Percentiles rank a stretch among this genome's conserved stretches.
Evolutionary conservation across 2,113 vertebrate species (phyloP).

Genomic region (Gasterosteus aculeatus): DNA sequence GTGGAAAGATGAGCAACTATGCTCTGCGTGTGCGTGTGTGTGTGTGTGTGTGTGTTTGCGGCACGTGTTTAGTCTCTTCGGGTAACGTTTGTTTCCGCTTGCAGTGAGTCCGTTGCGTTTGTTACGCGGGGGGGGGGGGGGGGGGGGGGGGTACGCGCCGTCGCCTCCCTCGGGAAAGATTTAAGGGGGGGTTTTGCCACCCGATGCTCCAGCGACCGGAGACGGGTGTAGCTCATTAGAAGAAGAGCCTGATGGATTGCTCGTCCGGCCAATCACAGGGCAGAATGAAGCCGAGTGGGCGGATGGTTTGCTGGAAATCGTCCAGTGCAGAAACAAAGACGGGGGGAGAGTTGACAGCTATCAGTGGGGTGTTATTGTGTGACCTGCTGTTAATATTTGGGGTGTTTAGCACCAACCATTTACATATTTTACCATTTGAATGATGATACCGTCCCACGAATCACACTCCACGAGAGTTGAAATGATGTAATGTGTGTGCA

Average conservation of each 20-base stretch:
- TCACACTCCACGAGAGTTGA: not conserved
- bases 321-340: constrained; percentile 65
- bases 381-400: constrained; percentile 17
- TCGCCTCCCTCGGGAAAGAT: constrained; percentile 21
- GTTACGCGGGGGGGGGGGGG: not conserved
- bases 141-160: not conserved
- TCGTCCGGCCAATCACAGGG: constrained; percentile 66
- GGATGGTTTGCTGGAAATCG: constrained; percentile 23
- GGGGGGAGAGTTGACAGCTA: constrained; percentile 25
- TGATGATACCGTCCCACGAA: not conserved
- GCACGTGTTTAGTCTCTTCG: not conserved
- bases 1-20: not conserved
- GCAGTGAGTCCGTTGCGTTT: not conserved
- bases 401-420: not conserved
- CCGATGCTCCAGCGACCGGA: constrained; percentile 72
- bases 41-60: constrained; percentile 37
- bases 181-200: constrained; percentile 67
- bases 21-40: constrained; percentile 30
- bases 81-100: not conserved
- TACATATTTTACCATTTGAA: not conserved
- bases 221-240: constrained; percentile 79
- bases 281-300: constrained; percentile 43
- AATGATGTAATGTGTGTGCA: not conserved
- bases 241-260: constrained; percentile 64
- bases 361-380: constrained; percentile 17